These are phyloP conservation scores for Calliopsis andreniformis DNA, from an alignment of 1,140 invertebrate genomes.

Conservation along the genomic window DNA sequence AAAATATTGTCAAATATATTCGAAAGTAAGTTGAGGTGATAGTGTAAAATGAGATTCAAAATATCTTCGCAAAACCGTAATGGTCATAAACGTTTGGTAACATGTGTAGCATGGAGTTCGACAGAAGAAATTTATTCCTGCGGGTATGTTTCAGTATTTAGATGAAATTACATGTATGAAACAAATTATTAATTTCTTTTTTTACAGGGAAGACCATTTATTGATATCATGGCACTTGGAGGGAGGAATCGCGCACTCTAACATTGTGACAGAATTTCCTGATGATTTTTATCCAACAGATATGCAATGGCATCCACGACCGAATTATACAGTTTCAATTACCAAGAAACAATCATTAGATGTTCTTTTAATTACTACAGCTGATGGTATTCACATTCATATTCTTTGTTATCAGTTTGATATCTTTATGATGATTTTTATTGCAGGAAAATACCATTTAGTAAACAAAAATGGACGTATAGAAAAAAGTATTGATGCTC, in stretches of 20 bases:
- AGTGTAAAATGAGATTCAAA: conserved; percentile 89
- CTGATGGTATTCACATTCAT: conserved; percentile 86
- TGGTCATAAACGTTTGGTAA: conserved; percentile 88
- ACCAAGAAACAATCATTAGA: conserved; percentile 89
- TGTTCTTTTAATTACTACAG: conserved; percentile 92
- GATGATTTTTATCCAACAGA: conserved; percentile 93
- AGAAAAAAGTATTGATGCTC: conserved; percentile 96
- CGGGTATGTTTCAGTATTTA: conserved; percentile 82
- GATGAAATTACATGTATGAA: background rate
- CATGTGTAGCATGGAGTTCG: conserved; percentile 95
- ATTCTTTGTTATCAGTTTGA: no score
- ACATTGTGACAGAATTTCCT: conserved; percentile 88
- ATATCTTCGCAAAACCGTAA: conserved; percentile 87
- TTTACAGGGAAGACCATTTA: conserved; percentile 92
- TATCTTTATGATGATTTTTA: no score
- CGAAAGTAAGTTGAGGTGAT: background rate
- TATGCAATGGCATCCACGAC: conserved; percentile 87
- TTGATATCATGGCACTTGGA: conserved; percentile 93
- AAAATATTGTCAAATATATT: background rate
- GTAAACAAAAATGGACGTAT: conserved; percentile 93
- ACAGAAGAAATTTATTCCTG: conserved; percentile 96
- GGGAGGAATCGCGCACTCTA: conserved; percentile 87
- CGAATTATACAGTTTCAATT: conserved; percentile 55
- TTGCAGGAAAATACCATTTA: conserved; percentile 92
- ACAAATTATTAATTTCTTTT: conserved; percentile 43